Base-by-base conservation (phyloP, 92 coral and sea anemone species). In the Phenganax subtilis region DNA sequence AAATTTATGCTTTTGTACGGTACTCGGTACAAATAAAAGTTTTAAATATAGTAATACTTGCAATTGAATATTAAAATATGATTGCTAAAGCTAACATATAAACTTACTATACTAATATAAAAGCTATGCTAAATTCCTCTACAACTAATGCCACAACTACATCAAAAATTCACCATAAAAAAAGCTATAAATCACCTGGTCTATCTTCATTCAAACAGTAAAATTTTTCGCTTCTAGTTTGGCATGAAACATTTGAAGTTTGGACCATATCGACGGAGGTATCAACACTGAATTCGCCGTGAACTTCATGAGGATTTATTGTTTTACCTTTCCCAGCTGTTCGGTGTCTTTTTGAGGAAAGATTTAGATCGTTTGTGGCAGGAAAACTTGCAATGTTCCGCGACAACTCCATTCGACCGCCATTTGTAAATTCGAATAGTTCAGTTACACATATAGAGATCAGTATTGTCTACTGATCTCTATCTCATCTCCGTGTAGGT, bases 401-500 rank as follows among this genome's bases (percentile, higher is more conserved):
- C 27, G 81, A 27, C 65, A 76, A 55, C 67, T 61, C 67, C 67
- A 61, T 61, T 61, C 27, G 67, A 28, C 67, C 67, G 67, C 67
- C 67, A 61, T 61, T 61, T 61, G 67, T 61, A 61, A 20, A 61
- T 61, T 12, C 1, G 25, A 37, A 37, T 37, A 37, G 47, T 37
- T 37, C 47, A 37, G 47, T 37, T 37, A 37, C 5, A 2, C 5
- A 37, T 5, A 37, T 37, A 37, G 47, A 37, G 47, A 37, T 37
- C 47, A 37, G 47, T 37, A 37, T 37, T 20, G 25, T 20, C 25
- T 20, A 20, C 25, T 20, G 25, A 20, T 20, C 25, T 20, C 25
- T 20, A 20, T 20, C 25, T 20, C 25, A 20, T 20, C 25, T 20
- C 25, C 25, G 25, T 20, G 25, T 20, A 20, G 25, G 25, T 20